Percentiles rank a stretch among this genome's conserved stretches.
Conservation (phyloP, 2,797 vertebrate genomes). For the Trichosurus vulpecula region DNA sequence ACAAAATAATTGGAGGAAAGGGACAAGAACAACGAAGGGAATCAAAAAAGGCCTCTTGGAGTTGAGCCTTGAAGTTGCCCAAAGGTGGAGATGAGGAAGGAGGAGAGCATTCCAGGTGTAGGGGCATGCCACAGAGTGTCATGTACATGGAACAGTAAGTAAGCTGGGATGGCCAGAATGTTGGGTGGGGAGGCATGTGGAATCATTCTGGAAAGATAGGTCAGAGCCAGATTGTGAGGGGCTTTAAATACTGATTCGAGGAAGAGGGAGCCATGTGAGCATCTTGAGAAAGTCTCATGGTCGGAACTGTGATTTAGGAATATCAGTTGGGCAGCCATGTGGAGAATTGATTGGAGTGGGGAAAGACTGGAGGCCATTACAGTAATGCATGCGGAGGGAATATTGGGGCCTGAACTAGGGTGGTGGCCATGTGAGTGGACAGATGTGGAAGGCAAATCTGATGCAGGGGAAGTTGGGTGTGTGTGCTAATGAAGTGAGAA, state of each 20-base stretch:
- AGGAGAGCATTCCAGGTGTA: background rate
- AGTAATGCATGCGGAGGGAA: background rate
- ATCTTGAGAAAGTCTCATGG: background rate
- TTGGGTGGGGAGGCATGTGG: background rate
- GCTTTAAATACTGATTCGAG: background rate
- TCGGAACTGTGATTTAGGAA: background rate
- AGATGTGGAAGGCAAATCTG: background rate
- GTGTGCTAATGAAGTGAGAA: constrained; percentile 1
- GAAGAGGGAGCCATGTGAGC: background rate
- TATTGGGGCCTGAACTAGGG: background rate
- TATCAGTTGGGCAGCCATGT: background rate
- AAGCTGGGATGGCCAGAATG: background rate
- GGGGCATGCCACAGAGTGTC: background rate
- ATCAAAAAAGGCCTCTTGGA: background rate
- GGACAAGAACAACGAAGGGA: background rate
- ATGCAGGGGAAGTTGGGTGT: background rate
- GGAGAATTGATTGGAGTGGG: background rate
- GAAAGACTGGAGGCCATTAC: background rate
- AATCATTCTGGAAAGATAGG: background rate
- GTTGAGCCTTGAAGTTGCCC: background rate
- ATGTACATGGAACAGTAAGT: background rate
- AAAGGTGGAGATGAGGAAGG: background rate
- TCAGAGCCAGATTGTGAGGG: background rate
- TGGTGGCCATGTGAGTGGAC: background rate
- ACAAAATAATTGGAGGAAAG: background rate